Percentiles rank a stretch among this genome's conserved stretches.
Conservation (phyloP, 2,888 invertebrate genomes). For the Dicranocentrus wangi region DNA sequence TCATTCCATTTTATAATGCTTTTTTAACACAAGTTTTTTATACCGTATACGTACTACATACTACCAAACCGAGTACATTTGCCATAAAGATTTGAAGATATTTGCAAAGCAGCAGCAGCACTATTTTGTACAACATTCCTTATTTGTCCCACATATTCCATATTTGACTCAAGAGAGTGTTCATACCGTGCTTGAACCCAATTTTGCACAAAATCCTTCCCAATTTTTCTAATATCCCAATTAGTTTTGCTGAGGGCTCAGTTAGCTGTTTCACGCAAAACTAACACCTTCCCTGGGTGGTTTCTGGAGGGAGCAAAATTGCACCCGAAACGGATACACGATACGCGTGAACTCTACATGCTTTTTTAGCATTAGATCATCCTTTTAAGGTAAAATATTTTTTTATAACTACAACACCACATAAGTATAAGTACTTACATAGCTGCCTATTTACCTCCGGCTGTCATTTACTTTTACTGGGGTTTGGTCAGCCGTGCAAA, state of each 20-base stretch:
- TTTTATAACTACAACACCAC: neutral
- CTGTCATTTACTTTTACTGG: slow-evolving; percentile 40
- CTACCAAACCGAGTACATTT: too few relatives aligned
- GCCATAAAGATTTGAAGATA: neutral
- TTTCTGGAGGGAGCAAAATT: too few relatives aligned
- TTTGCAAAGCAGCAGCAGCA: slow-evolving; percentile 6
- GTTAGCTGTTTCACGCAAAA: too few relatives aligned
- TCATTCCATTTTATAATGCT: too few relatives aligned
- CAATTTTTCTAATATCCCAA: too few relatives aligned
- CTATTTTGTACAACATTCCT: too few relatives aligned
- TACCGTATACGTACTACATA: too few relatives aligned
- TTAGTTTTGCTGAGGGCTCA: too few relatives aligned
- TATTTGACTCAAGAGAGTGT: slow-evolving; percentile 36
- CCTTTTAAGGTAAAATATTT: slow-evolving; percentile 50
- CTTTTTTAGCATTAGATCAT: slow-evolving; percentile 41
- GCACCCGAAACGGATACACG: too few relatives aligned
- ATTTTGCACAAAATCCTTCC: too few relatives aligned
- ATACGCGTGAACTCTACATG: neutral
- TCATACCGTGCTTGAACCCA: slow-evolving; percentile 12
- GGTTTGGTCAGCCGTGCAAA: slow-evolving; percentile 37
- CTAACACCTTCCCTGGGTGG: too few relatives aligned
- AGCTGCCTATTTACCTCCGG: slow-evolving; percentile 45
- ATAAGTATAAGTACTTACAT: neutral
- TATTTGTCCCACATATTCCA: slow-evolving; percentile 17
- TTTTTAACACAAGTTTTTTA: too few relatives aligned